phyloP scores from a whole-genome alignment of 2,888 invertebrate species.

The Pteria penguin region DNA sequence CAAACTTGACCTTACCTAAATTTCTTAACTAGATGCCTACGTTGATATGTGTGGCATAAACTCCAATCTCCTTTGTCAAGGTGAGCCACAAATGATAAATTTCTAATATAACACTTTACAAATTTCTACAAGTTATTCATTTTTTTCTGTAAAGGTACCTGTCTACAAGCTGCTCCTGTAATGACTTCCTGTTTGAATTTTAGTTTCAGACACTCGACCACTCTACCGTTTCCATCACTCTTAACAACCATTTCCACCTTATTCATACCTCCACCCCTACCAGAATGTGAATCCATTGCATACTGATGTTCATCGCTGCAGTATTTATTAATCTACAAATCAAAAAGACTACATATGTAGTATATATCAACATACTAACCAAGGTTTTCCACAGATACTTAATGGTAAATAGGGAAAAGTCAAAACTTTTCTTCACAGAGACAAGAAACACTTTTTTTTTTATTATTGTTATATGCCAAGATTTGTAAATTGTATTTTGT shows the following conservation, averaged over 20 bases:
- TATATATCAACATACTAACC: background rate
- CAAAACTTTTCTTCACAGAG: too few species aligned
- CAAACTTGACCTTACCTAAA: too few species aligned
- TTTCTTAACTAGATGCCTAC: too few species aligned
- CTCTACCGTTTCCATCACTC: constrained; percentile 83
- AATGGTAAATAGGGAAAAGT: too few species aligned
- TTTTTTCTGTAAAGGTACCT: too few species aligned
- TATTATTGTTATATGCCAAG: too few species aligned
- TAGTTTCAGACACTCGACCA: constrained; percentile 93
- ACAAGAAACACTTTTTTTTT: too few species aligned
- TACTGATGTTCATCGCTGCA: constrained; percentile 70
- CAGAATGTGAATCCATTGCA: constrained; percentile 50
- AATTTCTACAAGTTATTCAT: too few species aligned
- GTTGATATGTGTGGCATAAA: too few species aligned
- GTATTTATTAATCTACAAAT: constrained; percentile 57
- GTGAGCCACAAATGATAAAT: too few species aligned
- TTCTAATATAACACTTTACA: too few species aligned
- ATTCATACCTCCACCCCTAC: constrained; percentile 10
- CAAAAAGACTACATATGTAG: background rate
- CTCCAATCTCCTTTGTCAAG: too few species aligned
- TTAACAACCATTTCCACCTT: constrained; percentile 80
- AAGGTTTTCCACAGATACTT: background rate
- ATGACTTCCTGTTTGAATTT: constrained; percentile 48
- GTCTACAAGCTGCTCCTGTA: constrained; percentile 19
- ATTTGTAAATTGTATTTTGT: background rate